Conservation (phyloP, 2,888 invertebrate genomes). For the Cryptocephalus moraei region DNA sequence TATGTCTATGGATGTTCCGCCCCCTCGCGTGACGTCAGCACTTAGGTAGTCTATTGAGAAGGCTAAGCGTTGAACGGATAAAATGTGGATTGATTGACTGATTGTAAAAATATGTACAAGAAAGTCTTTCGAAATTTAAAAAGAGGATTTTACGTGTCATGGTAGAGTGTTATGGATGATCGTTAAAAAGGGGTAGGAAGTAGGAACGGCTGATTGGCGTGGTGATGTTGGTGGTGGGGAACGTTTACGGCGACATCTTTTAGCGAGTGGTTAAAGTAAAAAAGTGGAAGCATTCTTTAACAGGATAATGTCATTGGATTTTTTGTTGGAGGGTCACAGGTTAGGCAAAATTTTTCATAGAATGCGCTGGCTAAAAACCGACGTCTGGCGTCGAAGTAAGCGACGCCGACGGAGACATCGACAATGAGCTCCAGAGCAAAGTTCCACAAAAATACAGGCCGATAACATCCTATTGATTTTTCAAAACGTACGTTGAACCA, state of each 20-base stretch:
- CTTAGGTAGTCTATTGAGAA: too few relatives aligned
- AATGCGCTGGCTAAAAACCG: constrained; percentile 33
- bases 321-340: constrained; percentile 13
- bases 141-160: too few relatives aligned
- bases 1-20: too few relatives aligned
- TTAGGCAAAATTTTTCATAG: constrained; percentile 28
- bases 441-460: constrained; percentile 41
- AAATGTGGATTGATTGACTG: too few relatives aligned
- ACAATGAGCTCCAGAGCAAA: constrained; percentile 34
- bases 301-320: constrained; percentile 3
- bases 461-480: constrained; percentile 56
- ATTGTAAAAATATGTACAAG: too few relatives aligned
- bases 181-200: too few relatives aligned
- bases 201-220: too few relatives aligned
- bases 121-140: too few relatives aligned
- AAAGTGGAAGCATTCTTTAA: background rate
- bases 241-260: background rate
- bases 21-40: too few relatives aligned
- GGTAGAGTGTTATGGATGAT: too few relatives aligned
- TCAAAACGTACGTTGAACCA: constrained; percentile 47
- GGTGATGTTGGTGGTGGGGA: too few relatives aligned
- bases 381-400: constrained; percentile 33
- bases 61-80: too few relatives aligned
- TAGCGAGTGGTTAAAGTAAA: background rate
- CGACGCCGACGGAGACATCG: constrained; percentile 38